Percentiles rank a stretch among this genome's conserved stretches.
Evolutionary conservation across 2,888 invertebrate genomes (phyloP).

Genomic region (Apodemia mormo): DNA sequence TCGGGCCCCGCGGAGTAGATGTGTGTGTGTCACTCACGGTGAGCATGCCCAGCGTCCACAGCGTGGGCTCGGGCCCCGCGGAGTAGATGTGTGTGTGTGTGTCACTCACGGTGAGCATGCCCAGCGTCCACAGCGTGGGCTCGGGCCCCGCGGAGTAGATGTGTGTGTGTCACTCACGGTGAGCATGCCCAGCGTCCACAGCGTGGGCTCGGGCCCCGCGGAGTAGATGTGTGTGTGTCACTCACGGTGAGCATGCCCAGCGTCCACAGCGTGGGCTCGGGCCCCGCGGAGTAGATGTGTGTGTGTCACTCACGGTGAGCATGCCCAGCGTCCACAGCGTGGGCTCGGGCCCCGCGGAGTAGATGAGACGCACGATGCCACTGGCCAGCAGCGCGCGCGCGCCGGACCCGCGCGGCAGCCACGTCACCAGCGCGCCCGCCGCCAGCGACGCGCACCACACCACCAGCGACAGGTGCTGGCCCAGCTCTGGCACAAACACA

Average conservation of each 20-base stretch:
- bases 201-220: too few relatives aligned
- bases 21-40: too few relatives aligned
- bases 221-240: background rate
- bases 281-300: background rate
- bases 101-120: too few relatives aligned
- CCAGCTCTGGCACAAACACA: conserved; percentile 82
- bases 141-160: too few relatives aligned
- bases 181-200: too few relatives aligned
- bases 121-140: too few relatives aligned
- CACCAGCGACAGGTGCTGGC: conserved; percentile 91
- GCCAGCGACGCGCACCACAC: conserved; percentile 91
- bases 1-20: too few relatives aligned
- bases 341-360: conserved; percentile 95
- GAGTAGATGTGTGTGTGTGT: too few relatives aligned
- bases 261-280: conserved; percentile 62
- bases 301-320: conserved; percentile 84
- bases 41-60: too few relatives aligned
- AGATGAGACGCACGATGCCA: conserved; percentile 93
- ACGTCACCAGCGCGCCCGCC: conserved; percentile 88
- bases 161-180: too few relatives aligned
- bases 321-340: conserved; percentile 93
- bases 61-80: too few relatives aligned
- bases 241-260: conserved; percentile 92
- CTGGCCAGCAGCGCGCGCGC: conserved; percentile 90
- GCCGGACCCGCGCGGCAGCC: conserved; percentile 89